phyloP scores from a whole-genome alignment of 2,113 vertebrate species.

The Lutjanus erythropterus region DNA sequence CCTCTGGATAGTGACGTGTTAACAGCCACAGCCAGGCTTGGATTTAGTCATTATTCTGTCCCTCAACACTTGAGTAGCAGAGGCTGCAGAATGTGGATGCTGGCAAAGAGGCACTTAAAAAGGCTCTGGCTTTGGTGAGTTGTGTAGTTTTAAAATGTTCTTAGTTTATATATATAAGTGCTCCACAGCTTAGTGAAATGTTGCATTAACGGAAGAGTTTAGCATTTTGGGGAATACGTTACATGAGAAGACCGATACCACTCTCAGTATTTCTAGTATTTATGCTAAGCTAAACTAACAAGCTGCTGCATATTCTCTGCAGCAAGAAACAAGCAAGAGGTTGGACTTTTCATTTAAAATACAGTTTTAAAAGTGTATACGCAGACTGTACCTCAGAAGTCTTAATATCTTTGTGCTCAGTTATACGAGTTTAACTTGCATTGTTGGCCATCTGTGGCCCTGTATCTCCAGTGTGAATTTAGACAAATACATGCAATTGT shows the following conservation, averaged over 20 bases:
- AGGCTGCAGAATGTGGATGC: slow-evolving; percentile 7
- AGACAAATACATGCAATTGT: background rate
- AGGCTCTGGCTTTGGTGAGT: background rate
- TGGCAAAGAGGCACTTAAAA: slow-evolving; percentile 2
- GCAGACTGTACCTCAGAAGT: background rate
- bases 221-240: background rate
- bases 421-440: background rate
- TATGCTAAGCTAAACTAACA: background rate
- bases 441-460: background rate
- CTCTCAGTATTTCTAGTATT: background rate
- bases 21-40: slow-evolving; percentile 29
- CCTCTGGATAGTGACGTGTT: slow-evolving; percentile 29
- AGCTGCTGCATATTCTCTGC: background rate
- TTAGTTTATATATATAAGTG: background rate
- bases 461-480: background rate
- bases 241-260: background rate
- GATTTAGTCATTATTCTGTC: slow-evolving; percentile 28
- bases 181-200: background rate
- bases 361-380: background rate
- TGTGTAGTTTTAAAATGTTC: background rate
- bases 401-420: background rate
- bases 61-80: slow-evolving; percentile 8
- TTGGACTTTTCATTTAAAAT: background rate
- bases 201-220: background rate
- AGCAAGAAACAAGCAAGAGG: background rate